Evolutionary conservation across 1,140 invertebrate species (phyloP).

Genomic region (Panagrolaimus sp.): DNA sequence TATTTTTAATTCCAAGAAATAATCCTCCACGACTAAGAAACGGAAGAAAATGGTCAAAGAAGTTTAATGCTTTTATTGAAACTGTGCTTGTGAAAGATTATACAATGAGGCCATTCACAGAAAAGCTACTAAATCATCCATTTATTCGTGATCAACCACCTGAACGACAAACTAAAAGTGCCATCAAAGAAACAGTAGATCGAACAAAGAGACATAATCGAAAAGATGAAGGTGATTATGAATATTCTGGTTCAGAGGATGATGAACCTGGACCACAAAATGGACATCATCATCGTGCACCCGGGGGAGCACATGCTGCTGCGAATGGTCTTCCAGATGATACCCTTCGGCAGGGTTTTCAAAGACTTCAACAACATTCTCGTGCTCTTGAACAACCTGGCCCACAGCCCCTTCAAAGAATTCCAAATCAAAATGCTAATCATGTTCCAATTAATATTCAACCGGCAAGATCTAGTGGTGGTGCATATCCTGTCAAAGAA

Average conservation of each 20-base stretch:
- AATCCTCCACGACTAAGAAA: conserved; percentile 83
- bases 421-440: conserved; percentile 22
- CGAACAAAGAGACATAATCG: conserved; percentile 59
- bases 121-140: conserved; percentile 89
- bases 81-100: conserved; percentile 91
- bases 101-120: conserved; percentile 92
- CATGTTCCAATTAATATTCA: conserved; percentile 10
- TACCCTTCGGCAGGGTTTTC: conserved; percentile 86
- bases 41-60: conserved; percentile 83
- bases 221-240: conserved; percentile 38
- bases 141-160: conserved; percentile 97
- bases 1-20: conserved; percentile 96
- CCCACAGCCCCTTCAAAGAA: conserved; percentile 60
- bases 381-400: conserved; percentile 66
- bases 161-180: conserved; percentile 91
- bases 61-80: conserved; percentile 70
- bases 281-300: conserved; percentile 63
- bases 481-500: conserved; percentile 18
- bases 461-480: background rate
- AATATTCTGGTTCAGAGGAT: conserved; percentile 59
- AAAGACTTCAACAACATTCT: conserved; percentile 75
- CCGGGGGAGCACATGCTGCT: conserved; percentile 60
- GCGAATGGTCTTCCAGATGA: conserved; percentile 84
- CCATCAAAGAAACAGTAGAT: conserved; percentile 98
- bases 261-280: conserved; percentile 53